A percentile compares a stretch with the other conserved stretches of the same genome.
phyloP scores from a whole-genome alignment of 2,113 vertebrate species.

The Abramis brama region DNA sequence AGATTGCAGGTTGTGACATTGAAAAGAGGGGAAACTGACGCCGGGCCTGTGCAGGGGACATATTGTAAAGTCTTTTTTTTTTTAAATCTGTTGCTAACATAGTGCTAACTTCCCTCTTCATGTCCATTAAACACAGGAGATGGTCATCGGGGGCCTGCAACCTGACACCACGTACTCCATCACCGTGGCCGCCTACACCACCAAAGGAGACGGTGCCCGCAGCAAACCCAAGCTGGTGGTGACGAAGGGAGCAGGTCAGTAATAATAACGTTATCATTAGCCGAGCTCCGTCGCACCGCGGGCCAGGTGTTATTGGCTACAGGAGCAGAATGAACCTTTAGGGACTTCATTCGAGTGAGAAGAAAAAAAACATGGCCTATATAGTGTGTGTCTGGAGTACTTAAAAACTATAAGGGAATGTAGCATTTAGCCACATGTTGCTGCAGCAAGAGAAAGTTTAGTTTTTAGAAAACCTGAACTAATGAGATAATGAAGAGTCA shows the following conservation, averaged over 20 bases:
- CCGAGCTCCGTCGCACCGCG: not conserved
- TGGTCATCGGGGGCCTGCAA: constrained; percentile 92
- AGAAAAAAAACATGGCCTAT: constrained; percentile 24
- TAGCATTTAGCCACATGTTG: not conserved
- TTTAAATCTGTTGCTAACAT: not conserved
- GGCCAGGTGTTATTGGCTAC: constrained; percentile 14
- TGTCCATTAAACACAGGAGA: constrained; percentile 81
- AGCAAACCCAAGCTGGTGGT: constrained; percentile 93
- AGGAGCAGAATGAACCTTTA: constrained; percentile 30
- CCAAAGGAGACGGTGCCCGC: constrained; percentile 96
- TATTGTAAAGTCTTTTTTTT: not conserved
- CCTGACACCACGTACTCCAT: constrained; percentile 95
- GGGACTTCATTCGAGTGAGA: not conserved
- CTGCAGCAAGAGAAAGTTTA: not conserved
- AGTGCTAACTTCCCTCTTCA: constrained; percentile 35
- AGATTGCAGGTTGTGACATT: not conserved
- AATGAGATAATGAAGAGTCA: not conserved
- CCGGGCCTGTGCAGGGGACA: not conserved
- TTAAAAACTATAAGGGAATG: not conserved
- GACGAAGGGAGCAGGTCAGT: constrained; percentile 93
- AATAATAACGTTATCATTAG: constrained; percentile 43
- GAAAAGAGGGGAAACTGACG: constrained; percentile 26
- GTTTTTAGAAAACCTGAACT: not conserved
- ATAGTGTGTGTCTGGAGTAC: constrained; percentile 8
- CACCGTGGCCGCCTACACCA: constrained; percentile 97